These are phyloP conservation scores for Sycophila texana DNA, from an alignment of 2,888 invertebrate genomes.

Conservation along the genomic window DNA sequence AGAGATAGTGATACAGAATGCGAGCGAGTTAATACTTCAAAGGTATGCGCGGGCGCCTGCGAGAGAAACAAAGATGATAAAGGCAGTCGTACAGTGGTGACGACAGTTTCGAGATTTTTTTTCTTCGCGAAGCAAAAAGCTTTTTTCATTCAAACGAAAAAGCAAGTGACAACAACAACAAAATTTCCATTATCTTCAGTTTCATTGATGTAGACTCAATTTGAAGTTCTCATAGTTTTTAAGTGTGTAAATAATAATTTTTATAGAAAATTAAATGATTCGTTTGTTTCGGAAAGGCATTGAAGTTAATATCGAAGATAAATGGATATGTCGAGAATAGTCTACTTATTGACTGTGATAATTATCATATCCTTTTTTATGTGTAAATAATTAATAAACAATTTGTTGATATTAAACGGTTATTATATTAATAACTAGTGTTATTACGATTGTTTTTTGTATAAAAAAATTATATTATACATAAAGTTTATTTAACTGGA, in stretches of 20 bases:
- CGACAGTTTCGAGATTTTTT: conserved; percentile 56
- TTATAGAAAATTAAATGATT: background rate
- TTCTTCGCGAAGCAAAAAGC: background rate
- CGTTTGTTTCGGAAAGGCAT: background rate
- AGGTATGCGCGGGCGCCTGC: conserved; percentile 54
- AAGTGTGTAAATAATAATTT: conserved; percentile 11
- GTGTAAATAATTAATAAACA: too few species aligned
- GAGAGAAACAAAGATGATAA: conserved; percentile 39
- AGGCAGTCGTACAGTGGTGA: conserved; percentile 44
- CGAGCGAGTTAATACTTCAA: conserved; percentile 41
- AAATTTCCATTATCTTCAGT: too few species aligned
- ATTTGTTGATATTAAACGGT: too few species aligned
- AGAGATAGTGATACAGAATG: conserved; percentile 10
- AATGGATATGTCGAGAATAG: background rate
- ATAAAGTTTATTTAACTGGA: too few species aligned
- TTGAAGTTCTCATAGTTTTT: background rate
- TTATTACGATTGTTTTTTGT: too few species aligned
- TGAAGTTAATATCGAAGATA: background rate
- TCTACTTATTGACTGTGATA: background rate
- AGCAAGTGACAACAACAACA: background rate
- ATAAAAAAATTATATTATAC: too few species aligned
- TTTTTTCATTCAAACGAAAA: too few species aligned
- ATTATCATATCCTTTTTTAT: conserved; percentile 1
- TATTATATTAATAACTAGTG: too few species aligned
- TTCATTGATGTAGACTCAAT: background rate